phyloP scores from a whole-genome alignment of 1,140 invertebrate species.

The Gonioctena quinquepunctata region DNA sequence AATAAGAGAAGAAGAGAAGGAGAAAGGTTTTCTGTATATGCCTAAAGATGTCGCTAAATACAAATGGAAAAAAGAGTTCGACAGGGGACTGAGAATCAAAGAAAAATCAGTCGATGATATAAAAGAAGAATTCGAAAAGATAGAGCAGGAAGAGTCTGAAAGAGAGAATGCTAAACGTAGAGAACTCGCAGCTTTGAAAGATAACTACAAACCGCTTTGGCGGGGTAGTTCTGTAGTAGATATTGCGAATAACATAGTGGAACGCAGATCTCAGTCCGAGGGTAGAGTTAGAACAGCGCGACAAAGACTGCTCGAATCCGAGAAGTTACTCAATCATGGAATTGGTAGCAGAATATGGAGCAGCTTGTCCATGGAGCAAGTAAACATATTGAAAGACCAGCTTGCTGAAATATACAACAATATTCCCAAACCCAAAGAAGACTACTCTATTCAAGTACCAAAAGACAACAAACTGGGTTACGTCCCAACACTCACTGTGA shows the following conservation, averaged over 20 bases:
- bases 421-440: constrained; percentile 14
- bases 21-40: constrained; percentile 82
- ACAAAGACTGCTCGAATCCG: constrained; percentile 36
- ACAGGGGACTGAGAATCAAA: constrained; percentile 78
- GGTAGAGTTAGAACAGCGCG: constrained; percentile 32
- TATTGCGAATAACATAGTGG: constrained; percentile 70
- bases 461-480: constrained; percentile 22
- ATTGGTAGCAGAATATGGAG: constrained; percentile 79
- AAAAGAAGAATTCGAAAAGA: constrained; percentile 69
- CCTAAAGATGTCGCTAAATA: constrained; percentile 71
- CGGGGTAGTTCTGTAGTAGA: constrained; percentile 78
- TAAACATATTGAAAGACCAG: constrained; percentile 79
- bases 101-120: constrained; percentile 88
- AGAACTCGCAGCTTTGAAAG: constrained; percentile 62
- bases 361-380: constrained; percentile 82
- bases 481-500: constrained; percentile 33
- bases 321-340: constrained; percentile 59
- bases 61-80: constrained; percentile 69
- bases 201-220: constrained; percentile 81
- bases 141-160: constrained; percentile 56
- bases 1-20: constrained; percentile 75
- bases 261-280: constrained; percentile 54
- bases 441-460: constrained; percentile 38
- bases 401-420: constrained; percentile 79
- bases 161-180: constrained; percentile 53